Conservation (phyloP, 1,140 invertebrate genomes). For the Dinoponera quadriceps region DNA sequence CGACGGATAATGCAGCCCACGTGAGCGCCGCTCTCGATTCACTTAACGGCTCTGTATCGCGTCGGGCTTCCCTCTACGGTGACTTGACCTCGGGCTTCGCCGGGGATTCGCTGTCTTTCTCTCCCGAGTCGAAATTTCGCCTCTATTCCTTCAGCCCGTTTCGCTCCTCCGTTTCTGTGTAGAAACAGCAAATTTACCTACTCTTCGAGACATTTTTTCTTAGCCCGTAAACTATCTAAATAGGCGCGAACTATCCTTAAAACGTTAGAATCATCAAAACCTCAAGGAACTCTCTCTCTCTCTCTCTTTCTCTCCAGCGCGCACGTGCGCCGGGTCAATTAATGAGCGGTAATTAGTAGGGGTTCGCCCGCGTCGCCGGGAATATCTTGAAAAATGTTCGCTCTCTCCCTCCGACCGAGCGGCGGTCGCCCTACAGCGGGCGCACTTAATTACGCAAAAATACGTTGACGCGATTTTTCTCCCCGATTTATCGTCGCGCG, state of each 20-base stretch:
- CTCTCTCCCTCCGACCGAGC: neutral
- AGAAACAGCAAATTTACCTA: no score
- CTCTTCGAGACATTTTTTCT: no score
- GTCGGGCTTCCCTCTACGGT: neutral
- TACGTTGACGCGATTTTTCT: conserved; percentile 47
- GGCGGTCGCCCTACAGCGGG: neutral
- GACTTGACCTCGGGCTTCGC: neutral
- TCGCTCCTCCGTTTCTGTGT: no score
- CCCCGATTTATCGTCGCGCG: conserved; percentile 26
- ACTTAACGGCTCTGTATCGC: conserved; percentile 62
- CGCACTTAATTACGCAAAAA: conserved; percentile 61
- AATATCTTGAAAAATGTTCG: conserved; percentile 41
- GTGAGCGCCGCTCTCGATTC: conserved; percentile 72
- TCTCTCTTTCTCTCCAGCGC: no score
- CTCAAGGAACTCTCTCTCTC: no score
- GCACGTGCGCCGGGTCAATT: conserved; percentile 48
- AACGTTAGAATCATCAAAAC: no score
- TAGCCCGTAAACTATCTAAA: no score
- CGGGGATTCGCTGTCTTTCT: no score
- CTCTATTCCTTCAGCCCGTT: no score
- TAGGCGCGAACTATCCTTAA: no score
- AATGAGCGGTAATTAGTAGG: conserved; percentile 60
- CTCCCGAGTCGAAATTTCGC: no score
- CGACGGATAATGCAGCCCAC: conserved; percentile 43
- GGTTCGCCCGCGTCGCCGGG: neutral